phyloP scores from a whole-genome alignment of 2,797 vertebrate genomes.

The Phylloscopus collybita region DNA sequence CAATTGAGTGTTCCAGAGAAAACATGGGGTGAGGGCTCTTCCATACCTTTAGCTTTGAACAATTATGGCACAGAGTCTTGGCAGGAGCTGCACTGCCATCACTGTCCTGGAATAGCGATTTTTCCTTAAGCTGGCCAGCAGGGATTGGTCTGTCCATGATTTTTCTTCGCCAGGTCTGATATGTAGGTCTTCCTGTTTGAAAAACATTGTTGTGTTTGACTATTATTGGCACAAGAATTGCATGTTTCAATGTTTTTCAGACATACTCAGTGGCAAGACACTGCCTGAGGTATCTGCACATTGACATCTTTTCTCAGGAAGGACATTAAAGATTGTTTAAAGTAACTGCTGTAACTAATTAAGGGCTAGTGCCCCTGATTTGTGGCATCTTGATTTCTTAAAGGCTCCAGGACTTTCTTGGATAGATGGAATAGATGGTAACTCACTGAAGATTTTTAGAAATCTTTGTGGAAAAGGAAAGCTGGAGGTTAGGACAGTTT shows the following conservation, averaged over 20 bases:
- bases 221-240: not conserved
- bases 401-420: not conserved
- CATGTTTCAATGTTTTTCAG: not conserved
- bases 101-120: not conserved
- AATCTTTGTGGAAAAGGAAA: not conserved
- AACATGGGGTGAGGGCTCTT: not conserved
- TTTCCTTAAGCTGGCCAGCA: slow-evolving; percentile 35
- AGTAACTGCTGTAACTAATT: not conserved
- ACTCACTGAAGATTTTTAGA: not conserved
- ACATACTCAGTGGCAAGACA: not conserved
- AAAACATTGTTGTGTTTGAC: not conserved
- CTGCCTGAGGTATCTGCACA: not conserved
- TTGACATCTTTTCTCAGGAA: not conserved
- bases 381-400: not conserved
- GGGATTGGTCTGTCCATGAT: slow-evolving; percentile 26
- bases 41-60: slow-evolving; percentile 70
- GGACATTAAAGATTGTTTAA: not conserved
- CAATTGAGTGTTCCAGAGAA: not conserved
- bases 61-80: not conserved
- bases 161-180: not conserved
- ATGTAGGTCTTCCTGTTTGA: not conserved
- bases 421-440: not conserved
- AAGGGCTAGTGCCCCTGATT: not conserved
- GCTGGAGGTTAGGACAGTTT: not conserved
- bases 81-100: not conserved